A percentile compares a stretch with the other conserved stretches of the same genome.
Conservation (phyloP, 2,113 vertebrate species). For the Seriola dumerili region DNA sequence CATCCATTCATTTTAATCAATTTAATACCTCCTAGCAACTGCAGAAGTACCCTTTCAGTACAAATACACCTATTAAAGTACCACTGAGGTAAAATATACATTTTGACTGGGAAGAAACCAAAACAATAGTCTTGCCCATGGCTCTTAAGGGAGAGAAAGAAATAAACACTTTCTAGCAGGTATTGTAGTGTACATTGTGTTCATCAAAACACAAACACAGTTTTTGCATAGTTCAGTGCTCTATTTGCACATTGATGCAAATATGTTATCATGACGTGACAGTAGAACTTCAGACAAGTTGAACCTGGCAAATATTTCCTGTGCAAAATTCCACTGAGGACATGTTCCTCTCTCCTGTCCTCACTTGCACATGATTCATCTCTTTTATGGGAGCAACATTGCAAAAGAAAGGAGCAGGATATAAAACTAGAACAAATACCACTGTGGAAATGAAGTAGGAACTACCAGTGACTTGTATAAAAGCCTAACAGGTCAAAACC, state of each 20-base stretch:
- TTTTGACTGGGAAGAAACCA: not conserved
- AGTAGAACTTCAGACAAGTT: not conserved
- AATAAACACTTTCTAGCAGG: not conserved
- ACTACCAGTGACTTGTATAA: not conserved
- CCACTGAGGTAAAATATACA: not conserved
- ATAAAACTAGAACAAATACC: conserved; percentile 8
- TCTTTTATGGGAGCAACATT: conserved; percentile 28
- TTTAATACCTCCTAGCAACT: not conserved
- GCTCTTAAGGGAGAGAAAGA: not conserved
- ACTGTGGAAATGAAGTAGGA: conserved; percentile 22
- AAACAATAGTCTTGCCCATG: not conserved
- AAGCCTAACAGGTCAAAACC: conserved; percentile 26
- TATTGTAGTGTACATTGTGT: not conserved
- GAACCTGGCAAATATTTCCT: conserved; percentile 15
- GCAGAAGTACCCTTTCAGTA: not conserved
- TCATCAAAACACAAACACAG: conserved; percentile 8
- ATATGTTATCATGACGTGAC: not conserved
- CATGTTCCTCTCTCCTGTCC: conserved; percentile 39
- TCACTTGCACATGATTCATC: conserved; percentile 65
- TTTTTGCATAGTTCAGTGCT: conserved; percentile 28
- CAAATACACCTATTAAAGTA: not conserved
- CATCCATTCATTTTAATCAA: not conserved
- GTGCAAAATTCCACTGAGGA: conserved; percentile 21
- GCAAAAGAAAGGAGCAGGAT: conserved; percentile 19
- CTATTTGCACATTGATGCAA: conserved; percentile 61